phyloP scores from a whole-genome alignment of 2,888 invertebrate species.

The Mylabris sibirica region DNA sequence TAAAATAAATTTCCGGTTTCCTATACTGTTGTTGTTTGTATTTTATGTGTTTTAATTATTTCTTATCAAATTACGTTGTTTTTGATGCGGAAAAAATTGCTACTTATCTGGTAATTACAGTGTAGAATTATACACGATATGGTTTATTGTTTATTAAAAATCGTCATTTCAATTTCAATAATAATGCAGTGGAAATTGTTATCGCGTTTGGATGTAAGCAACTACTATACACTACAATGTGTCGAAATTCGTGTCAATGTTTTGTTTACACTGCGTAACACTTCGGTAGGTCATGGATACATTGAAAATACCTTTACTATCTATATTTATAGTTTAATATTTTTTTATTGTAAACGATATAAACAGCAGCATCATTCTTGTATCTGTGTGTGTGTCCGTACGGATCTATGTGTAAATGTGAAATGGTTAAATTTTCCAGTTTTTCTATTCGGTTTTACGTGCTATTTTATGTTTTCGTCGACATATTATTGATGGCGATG shows the following conservation, averaged over 20 bases:
- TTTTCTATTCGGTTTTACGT: background rate
- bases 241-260: slow-evolving; percentile 31
- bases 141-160: background rate
- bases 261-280: slow-evolving; percentile 36
- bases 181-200: slow-evolving; percentile 9
- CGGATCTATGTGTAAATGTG: too few relatives aligned
- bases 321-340: background rate
- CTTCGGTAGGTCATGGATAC: slow-evolving; percentile 37
- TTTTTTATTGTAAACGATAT: background rate
- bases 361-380: background rate
- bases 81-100: background rate
- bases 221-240: background rate
- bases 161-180: background rate
- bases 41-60: background rate
- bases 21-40: too few relatives aligned
- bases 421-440: background rate
- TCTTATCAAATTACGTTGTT: background rate
- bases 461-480: background rate
- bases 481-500: background rate
- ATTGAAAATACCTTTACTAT: slow-evolving; percentile 25
- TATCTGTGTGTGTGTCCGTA: background rate
- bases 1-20: too few relatives aligned
- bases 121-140: background rate
- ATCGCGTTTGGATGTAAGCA: background rate
- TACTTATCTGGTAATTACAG: background rate